phyloP scores from a whole-genome alignment of 2,113 vertebrate genomes.

The Petrocephalus zakoni region DNA sequence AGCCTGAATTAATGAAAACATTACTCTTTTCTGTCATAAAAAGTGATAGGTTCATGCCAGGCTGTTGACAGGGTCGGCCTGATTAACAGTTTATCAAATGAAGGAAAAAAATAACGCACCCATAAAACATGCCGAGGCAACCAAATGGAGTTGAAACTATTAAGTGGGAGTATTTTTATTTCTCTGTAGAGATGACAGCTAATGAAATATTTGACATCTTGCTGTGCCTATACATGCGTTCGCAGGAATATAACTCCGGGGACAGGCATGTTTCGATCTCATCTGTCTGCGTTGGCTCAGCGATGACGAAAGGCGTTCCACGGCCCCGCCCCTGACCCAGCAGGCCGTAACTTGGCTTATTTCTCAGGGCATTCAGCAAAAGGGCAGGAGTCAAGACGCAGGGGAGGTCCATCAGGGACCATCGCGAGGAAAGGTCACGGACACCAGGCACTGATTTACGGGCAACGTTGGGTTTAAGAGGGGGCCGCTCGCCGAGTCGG shows the following conservation, averaged over 20 bases:
- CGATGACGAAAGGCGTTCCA: not conserved
- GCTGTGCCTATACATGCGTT: not conserved
- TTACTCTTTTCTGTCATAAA: not conserved
- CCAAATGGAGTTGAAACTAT: not conserved
- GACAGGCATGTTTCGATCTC: not conserved
- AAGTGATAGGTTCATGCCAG: not conserved
- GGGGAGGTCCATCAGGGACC: not conserved
- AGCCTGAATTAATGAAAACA: not conserved
- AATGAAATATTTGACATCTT: not conserved
- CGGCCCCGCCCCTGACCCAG: not conserved
- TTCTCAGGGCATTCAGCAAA: not conserved
- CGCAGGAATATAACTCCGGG: not conserved
- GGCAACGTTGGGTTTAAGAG: not conserved
- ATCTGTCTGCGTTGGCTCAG: not conserved
- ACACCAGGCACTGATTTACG: not conserved
- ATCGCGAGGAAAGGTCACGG: not conserved
- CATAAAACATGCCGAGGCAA: not conserved
- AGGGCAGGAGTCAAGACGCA: not conserved
- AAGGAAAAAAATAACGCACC: not conserved
- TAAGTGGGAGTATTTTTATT: constrained; percentile 7
- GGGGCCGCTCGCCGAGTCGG: not conserved
- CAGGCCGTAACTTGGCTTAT: not conserved
- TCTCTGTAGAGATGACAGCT: not conserved
- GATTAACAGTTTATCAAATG: constrained; percentile 4
- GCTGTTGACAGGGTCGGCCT: not conserved